These are phyloP conservation scores for Sporophila hypoxantha DNA, from an alignment of 2,113 vertebrate species.

Conservation along the genomic window DNA sequence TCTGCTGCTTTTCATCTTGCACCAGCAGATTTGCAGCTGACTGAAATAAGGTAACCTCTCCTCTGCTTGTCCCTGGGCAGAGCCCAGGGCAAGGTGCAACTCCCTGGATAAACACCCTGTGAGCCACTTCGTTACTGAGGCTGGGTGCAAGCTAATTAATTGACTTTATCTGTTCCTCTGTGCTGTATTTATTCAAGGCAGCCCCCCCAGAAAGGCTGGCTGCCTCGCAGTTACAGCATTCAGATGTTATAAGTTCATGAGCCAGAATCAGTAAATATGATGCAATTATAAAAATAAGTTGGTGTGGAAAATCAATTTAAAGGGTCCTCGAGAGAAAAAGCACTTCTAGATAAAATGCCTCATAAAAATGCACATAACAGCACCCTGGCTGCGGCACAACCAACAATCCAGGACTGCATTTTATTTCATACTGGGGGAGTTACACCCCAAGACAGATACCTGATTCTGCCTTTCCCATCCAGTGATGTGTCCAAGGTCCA, in stretches of 20 bases:
- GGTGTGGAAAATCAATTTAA: conserved; percentile 36
- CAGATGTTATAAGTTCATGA: conserved; percentile 24
- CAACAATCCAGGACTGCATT: not conserved
- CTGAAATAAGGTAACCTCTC: not conserved
- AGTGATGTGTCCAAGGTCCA: too few species aligned
- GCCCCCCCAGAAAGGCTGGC: not conserved
- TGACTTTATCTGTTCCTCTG: not conserved
- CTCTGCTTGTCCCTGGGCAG: not conserved
- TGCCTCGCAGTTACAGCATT: not conserved
- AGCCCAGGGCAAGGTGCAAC: not conserved
- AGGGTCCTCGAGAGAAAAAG: conserved; percentile 28
- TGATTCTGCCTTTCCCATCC: not conserved
- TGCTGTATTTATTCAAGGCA: not conserved
- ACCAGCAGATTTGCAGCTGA: not conserved
- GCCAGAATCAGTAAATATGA: conserved; percentile 40
- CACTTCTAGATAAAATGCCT: conserved; percentile 49
- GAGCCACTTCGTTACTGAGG: not conserved
- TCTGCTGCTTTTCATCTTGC: not conserved
- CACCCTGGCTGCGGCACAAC: not conserved
- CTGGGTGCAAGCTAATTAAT: not conserved
- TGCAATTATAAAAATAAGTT: conserved; percentile 52
- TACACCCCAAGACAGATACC: not conserved
- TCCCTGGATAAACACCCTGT: not conserved
- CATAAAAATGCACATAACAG: conserved; percentile 23
- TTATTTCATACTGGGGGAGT: not conserved